Conservation (phyloP, 2,113 vertebrate genomes). For the Steatornis caripensis region DNA sequence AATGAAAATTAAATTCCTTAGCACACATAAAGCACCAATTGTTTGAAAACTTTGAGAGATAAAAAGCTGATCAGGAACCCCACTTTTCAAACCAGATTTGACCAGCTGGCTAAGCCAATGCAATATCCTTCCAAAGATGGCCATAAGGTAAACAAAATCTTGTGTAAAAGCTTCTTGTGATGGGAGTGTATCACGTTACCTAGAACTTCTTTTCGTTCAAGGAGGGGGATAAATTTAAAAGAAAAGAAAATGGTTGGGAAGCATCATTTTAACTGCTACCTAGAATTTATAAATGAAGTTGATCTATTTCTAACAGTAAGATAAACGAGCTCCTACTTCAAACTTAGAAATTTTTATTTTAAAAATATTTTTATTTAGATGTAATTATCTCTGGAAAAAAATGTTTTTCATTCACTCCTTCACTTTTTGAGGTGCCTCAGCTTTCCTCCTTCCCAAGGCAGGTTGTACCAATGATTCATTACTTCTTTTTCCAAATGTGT, state of each 20-base stretch:
- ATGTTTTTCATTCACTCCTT: neutral
- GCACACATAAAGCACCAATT: neutral
- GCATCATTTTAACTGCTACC: neutral
- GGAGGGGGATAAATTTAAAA: neutral
- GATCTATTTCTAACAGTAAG: neutral
- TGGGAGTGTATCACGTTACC: neutral
- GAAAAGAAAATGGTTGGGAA: neutral
- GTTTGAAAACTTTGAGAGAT: too few relatives aligned
- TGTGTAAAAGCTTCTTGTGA: neutral
- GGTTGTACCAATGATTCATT: neutral
- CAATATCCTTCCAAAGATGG: neutral
- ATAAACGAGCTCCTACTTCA: neutral
- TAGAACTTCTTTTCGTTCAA: neutral
- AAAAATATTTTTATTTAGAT: neutral
- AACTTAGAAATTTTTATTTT: neutral
- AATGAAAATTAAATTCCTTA: neutral
- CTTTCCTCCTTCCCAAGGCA: neutral
- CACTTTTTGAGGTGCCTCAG: neutral
- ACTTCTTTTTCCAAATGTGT: neutral
- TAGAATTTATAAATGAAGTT: neutral
- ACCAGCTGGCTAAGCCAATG: neutral
- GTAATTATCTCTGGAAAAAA: neutral
- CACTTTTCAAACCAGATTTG: neutral
- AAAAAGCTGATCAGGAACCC: neutral
- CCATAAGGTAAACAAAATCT: neutral